Conservation (phyloP, 2,797 vertebrate genomes). For the Neomorphus geoffroyi region DNA sequence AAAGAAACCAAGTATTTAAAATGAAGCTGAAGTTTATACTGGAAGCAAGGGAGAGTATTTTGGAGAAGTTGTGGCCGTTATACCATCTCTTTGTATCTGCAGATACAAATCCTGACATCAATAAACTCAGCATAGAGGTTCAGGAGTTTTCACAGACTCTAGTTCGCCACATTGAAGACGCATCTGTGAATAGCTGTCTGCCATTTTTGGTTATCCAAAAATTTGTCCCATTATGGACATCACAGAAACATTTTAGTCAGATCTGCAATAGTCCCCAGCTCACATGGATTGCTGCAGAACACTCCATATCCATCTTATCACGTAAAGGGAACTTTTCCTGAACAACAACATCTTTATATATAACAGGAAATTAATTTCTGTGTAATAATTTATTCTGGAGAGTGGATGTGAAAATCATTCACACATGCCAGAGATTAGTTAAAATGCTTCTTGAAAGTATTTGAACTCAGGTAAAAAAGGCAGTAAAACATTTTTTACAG, state of each 20-base stretch:
- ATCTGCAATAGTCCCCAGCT: background rate
- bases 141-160: background rate
- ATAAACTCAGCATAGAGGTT: background rate
- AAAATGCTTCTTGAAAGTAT: background rate
- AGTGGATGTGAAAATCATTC: background rate
- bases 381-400: background rate
- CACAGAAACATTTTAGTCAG: background rate
- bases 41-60: background rate
- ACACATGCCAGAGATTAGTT: background rate
- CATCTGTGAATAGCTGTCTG: background rate
- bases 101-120: background rate
- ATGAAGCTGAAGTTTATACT: background rate
- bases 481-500: background rate
- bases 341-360: background rate
- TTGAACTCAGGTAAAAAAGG: background rate
- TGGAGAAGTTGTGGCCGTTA: background rate
- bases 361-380: background rate
- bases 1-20: background rate
- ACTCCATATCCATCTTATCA: background rate
- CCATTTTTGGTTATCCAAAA: background rate
- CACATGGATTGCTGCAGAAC: background rate
- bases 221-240: rapidly evolving
- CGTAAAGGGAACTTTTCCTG: background rate
- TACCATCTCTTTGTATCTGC: background rate
- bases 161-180: background rate